Base-by-base conservation (phyloP, 2,888 invertebrate genomes). In the Keiferia lycopersicella region DNA sequence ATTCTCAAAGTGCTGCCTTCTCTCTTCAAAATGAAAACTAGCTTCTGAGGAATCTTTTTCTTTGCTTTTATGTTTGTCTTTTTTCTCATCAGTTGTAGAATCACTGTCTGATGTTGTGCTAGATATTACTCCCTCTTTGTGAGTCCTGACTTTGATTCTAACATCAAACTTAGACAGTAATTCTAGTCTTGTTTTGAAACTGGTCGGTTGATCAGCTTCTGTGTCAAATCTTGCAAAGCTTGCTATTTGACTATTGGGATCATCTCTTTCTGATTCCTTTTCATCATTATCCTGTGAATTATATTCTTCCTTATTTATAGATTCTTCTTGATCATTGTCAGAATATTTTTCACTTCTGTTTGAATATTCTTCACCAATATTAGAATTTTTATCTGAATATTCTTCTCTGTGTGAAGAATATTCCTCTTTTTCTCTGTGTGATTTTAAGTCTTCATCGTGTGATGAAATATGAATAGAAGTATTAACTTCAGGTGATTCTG, bases 111-210 rank as follows among this genome's bases (percentile, higher is more conserved):
- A 88, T 22, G 88, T 87, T 12, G 84, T 83, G 62, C 83, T 88
- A 7, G 89, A 87, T 41, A 80, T 60, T 45, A 81, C 65, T 39
- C 88, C 88, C 66, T 90, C 88, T 73, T 89, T 90, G 3, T 88
- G 71, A 60, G 92, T 91, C 26, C 86, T 77, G 0, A 93, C 91
- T 83, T 92, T 92, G 39, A 93, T 93, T 73, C 87, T 86, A 0
- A 93, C 92, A 77, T 93, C 92, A 78, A 92, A 93, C 70, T 92
- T 92, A 1, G 93, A 92, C 41, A 92, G 72, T 22, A 93, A 75
- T 73, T 92, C 92, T 62, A 92, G 73, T 75, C 88, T 91, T 1
- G 91, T 91, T 78, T 88, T 88, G 66, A 83, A 92, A 73, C 80
- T 84, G 63, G 84, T 78, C 41, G 77, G 72, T 63, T 75, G 73